Evolutionary conservation across 2,113 vertebrate species (phyloP).

Genomic region (Forbesichthys papilliferus): DNA sequence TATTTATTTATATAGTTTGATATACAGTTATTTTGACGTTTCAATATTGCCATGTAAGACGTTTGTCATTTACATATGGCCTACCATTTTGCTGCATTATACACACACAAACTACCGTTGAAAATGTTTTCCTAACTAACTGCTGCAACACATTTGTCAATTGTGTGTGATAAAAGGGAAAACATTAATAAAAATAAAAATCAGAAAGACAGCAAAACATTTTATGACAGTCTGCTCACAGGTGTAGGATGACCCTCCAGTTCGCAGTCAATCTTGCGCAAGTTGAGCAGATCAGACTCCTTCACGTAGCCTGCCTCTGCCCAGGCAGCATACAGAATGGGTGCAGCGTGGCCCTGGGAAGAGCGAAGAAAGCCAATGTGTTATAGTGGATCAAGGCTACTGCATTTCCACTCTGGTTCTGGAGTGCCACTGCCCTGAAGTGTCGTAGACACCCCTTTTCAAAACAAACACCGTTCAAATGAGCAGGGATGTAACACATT

Average conservation of each 20-base stretch:
- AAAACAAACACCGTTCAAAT: too few relatives aligned
- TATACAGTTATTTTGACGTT: too few relatives aligned
- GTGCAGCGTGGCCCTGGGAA: slow-evolving; percentile 81
- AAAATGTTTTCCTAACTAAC: too few relatives aligned
- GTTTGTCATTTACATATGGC: too few relatives aligned
- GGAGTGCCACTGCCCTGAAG: too few relatives aligned
- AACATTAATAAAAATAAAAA: neutral
- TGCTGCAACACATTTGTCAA: too few relatives aligned
- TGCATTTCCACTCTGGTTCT: too few relatives aligned
- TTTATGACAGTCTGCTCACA: slow-evolving; percentile 52
- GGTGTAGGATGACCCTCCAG: slow-evolving; percentile 87
- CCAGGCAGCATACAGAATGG: slow-evolving; percentile 81
- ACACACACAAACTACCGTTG: too few relatives aligned
- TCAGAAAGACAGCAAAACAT: neutral
- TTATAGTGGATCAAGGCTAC: neutral
- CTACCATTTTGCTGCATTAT: too few relatives aligned
- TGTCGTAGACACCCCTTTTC: too few relatives aligned
- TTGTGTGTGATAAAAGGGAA: neutral
- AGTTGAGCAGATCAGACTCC: slow-evolving; percentile 76
- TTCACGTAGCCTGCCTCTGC: slow-evolving; percentile 77
- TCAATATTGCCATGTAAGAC: too few relatives aligned
- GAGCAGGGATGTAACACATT: too few relatives aligned
- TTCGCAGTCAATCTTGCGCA: slow-evolving; percentile 78
- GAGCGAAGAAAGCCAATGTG: neutral
- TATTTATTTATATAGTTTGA: neutral